Conservation (phyloP, 2,888 invertebrate species). For the Diarsia dahlii region DNA sequence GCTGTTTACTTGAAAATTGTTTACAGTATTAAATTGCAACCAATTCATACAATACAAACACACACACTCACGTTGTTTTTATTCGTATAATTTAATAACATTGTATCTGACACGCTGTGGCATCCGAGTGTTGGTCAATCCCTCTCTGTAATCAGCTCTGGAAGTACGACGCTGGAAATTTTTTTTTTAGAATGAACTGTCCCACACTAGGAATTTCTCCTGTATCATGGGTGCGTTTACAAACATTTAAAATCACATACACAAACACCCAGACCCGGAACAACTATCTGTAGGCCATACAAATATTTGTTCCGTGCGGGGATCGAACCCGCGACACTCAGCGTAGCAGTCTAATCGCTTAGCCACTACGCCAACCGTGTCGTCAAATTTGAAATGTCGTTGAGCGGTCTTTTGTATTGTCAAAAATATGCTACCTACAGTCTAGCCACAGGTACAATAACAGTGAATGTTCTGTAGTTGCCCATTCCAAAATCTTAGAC, state of each 20-base stretch:
- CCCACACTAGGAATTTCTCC: too few relatives aligned
- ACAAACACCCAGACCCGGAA: too few relatives aligned
- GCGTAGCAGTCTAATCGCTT: too few relatives aligned
- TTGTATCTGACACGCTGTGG: background rate
- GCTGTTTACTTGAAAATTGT: background rate
- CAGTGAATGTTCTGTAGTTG: background rate
- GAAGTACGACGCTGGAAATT: background rate
- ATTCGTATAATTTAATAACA: background rate
- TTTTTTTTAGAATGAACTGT: too few relatives aligned
- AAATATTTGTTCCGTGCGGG: too few relatives aligned
- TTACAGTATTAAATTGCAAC: slow-evolving; percentile 14
- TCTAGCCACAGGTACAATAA: background rate
- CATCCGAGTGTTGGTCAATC: background rate
- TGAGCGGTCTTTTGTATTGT: background rate
- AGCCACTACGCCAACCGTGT: too few relatives aligned
- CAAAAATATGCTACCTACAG: background rate
- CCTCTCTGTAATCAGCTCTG: background rate
- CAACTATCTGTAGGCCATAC: too few relatives aligned
- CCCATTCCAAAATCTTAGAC: background rate
- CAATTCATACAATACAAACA: background rate
- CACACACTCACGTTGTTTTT: too few relatives aligned
- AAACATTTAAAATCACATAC: too few relatives aligned
- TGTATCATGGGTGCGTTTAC: too few relatives aligned
- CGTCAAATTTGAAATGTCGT: background rate
- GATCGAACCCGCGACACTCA: too few relatives aligned